Evolutionary conservation across 1,140 invertebrate genomes (phyloP).

Genomic region (Globodera rostochiensis): DNA sequence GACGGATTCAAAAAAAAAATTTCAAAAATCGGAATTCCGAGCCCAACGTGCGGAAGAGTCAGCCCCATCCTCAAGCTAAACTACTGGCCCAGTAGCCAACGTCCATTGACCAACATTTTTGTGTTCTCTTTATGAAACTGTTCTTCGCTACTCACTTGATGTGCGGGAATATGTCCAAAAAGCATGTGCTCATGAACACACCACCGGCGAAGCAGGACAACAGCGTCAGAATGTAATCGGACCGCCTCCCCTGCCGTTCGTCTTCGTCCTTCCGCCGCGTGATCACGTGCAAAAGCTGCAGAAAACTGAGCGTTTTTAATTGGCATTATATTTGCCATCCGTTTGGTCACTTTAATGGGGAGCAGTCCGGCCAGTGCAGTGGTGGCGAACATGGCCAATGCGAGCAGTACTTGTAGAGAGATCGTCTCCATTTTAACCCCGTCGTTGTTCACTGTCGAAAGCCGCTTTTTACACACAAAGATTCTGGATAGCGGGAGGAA

Average conservation of each 20-base stretch:
- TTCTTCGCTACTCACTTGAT: conserved; percentile 70
- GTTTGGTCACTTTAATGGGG: conserved; percentile 53
- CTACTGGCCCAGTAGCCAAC: too few relatives aligned
- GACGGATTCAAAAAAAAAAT: too few relatives aligned
- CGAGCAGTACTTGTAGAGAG: conserved; percentile 49
- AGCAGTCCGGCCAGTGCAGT: conserved; percentile 56
- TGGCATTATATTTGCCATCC: neutral
- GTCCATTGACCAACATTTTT: too few relatives aligned
- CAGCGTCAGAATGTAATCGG: conserved; percentile 66
- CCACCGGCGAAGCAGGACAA: conserved; percentile 83
- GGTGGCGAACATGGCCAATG: conserved; percentile 55
- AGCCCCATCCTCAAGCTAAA: neutral
- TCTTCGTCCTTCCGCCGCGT: neutral
- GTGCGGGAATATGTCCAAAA: conserved; percentile 85
- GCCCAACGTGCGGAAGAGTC: neutral
- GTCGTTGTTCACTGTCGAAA: too few relatives aligned
- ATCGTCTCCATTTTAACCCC: conserved; percentile 38
- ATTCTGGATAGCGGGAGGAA: too few relatives aligned
- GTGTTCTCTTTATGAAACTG: too few relatives aligned
- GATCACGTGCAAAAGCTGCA: conserved; percentile 8
- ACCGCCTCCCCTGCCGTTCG: conserved; percentile 27
- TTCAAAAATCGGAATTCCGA: too few relatives aligned
- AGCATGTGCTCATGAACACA: conserved; percentile 79
- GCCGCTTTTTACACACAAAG: too few relatives aligned
- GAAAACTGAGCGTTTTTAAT: neutral